Evolutionary conservation across 2,888 invertebrate genomes (phyloP), one percentile per base, ranked within the genome.

Genomic region (Cybosia mesomella): DNA sequence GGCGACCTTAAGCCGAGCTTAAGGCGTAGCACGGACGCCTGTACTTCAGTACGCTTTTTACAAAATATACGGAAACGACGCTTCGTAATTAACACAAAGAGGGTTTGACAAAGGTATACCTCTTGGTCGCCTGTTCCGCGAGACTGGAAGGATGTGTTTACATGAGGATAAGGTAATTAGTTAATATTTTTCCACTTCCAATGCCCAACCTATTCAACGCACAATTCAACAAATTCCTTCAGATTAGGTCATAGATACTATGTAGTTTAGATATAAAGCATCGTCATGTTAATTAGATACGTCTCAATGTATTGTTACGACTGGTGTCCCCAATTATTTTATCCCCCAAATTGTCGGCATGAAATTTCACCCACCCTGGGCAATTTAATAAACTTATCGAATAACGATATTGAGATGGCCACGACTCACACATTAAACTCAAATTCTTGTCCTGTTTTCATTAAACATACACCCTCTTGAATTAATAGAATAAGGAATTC

Each of bases 381-480:
- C 80, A 78, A 83, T 85, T 83, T 83, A 84, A 87, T 83, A 85
- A 85, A 84, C 77, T 85, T 86, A 88, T 87, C 83, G 77, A 85
- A 84, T 86, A 86, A 87, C 84, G 84, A 87, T 89, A 86, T 85
- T 82, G 86, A 83, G 85, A 83, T 82, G 80, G 76, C 82, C 84
- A 82, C 81, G 80, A 80, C 80, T 80, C 83, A 85, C 77, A 82
- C 83, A 88, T 91, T 90, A 87, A 88, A 89, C 89, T 90, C 83
- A 87, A 86, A 88, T 90, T 86, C 86, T 84, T 87, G 86, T 89
- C 84, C 87, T 84, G 85, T 89, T 90, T 89, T 87, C 87, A 87
- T 91, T 90, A 87, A 86, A 85, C 83, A 87, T 76, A 81, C 84
- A 85, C 88, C 85, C 89, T 85, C 81, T 83, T 49, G 49, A 18